Conservation (phyloP, 2,113 vertebrate species). For the Chlorodrepanis virens region DNA sequence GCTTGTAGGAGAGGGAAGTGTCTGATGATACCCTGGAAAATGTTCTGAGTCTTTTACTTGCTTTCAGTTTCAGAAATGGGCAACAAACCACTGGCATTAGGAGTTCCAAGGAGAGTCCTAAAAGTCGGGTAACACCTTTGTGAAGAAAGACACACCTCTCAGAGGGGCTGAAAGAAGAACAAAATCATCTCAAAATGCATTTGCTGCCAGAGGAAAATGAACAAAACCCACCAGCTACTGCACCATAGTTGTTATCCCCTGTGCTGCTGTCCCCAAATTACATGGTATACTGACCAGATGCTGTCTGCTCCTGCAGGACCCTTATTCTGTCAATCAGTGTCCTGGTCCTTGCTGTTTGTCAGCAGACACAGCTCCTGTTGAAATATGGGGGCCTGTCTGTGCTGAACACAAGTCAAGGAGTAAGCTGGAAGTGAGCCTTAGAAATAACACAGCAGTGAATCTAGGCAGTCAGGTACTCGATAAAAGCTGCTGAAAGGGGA, state of each 20-base stretch:
- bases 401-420: not conserved
- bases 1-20: not conserved
- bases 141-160: slow-evolving; percentile 16
- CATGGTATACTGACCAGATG: not conserved
- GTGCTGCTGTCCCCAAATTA: not conserved
- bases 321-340: not conserved
- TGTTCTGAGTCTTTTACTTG: not conserved
- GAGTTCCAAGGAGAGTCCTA: slow-evolving; percentile 45
- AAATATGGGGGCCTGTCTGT: not conserved
- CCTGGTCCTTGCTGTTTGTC: not conserved
- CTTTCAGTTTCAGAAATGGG: slow-evolving; percentile 73
- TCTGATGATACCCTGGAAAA: not conserved
- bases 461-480: not conserved
- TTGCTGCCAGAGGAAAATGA: slow-evolving; percentile 14
- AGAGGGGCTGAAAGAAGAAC: slow-evolving; percentile 6
- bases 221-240: not conserved
- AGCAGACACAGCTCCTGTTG: not conserved
- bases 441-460: not conserved
- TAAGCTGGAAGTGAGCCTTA: not conserved
- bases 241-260: not conserved
- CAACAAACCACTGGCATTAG: slow-evolving; percentile 12
- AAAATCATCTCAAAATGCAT: not conserved
- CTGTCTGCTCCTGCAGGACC: not conserved
- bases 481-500: not conserved
- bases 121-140: slow-evolving; percentile 59